Conservation (phyloP, 2,113 vertebrate genomes). For the Cercocebus atys region DNA sequence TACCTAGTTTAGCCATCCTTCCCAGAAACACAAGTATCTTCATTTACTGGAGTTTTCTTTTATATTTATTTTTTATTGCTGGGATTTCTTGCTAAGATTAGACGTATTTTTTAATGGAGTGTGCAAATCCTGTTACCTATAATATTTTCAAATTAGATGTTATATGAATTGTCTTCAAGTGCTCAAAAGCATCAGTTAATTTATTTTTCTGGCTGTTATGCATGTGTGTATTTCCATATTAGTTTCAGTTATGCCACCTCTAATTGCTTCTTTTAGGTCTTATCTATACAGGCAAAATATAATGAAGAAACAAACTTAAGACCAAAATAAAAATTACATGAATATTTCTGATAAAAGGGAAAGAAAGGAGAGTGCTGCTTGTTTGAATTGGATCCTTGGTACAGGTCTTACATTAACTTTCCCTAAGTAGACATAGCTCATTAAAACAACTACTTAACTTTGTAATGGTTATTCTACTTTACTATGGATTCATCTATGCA, state of each 20-base stretch:
- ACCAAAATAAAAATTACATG: not conserved
- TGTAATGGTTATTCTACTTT: not conserved
- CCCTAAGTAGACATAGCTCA: not conserved
- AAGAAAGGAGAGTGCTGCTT: not conserved
- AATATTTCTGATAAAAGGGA: not conserved
- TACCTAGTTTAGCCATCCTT: not conserved
- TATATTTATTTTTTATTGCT: not conserved
- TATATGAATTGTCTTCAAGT: not conserved
- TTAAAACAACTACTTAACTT: constrained; percentile 10
- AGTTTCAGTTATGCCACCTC: not conserved
- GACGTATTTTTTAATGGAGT: not conserved
- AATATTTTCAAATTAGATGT: constrained; percentile 16
- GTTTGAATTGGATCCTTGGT: not conserved
- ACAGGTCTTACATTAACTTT: not conserved
- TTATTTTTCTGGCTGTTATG: not conserved
- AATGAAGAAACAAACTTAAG: constrained; percentile 29
- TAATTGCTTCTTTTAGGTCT: not conserved
- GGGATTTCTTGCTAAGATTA: not conserved
- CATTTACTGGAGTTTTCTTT: not conserved
- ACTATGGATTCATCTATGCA: not conserved
- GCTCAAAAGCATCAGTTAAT: not conserved
- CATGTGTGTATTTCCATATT: not conserved
- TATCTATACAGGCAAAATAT: constrained; percentile 18
- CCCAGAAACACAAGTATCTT: not conserved
- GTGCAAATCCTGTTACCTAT: not conserved